These are phyloP conservation scores for Dinocampus coccinellae DNA, from an alignment of 2,888 invertebrate species.

Conservation along the genomic window DNA sequence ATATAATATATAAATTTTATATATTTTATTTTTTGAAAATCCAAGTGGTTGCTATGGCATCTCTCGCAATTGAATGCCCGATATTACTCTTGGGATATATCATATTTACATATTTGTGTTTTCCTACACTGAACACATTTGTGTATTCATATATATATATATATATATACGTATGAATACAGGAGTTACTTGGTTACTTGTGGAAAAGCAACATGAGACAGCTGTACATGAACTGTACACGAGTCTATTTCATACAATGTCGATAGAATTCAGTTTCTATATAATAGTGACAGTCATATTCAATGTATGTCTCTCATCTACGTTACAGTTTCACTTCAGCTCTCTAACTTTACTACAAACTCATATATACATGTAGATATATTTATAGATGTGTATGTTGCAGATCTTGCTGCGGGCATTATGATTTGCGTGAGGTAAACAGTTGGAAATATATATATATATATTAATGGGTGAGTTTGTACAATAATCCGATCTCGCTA, in stretches of 20 bases:
- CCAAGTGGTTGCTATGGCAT: background rate
- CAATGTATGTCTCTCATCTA: conserved; percentile 24
- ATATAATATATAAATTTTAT: background rate
- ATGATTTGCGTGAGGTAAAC: conserved; percentile 34
- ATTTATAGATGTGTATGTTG: conserved; percentile 11
- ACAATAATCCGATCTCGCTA: conserved; percentile 29
- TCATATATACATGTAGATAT: background rate
- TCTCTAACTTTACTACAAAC: conserved; percentile 10
- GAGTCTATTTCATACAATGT: background rate
- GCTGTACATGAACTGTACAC: conserved; percentile 5
- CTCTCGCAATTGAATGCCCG: background rate
- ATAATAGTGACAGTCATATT: conserved; percentile 18
- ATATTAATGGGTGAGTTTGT: background rate
- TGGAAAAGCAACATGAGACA: background rate
- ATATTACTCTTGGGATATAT: conserved; percentile 29
- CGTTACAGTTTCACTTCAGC: conserved; percentile 21
- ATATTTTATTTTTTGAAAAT: background rate
- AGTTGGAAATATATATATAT: conserved; percentile 11
- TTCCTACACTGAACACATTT: conserved; percentile 2
- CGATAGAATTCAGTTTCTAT: conserved; percentile 15
- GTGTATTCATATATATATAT: conserved; percentile 6
- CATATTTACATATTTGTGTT: conserved; percentile 29
- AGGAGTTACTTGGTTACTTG: background rate
- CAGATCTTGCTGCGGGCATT: conserved; percentile 27
- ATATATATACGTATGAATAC: background rate